Conservation (phyloP, 2,888 invertebrate species). For the Chrysina gloriosa region DNA sequence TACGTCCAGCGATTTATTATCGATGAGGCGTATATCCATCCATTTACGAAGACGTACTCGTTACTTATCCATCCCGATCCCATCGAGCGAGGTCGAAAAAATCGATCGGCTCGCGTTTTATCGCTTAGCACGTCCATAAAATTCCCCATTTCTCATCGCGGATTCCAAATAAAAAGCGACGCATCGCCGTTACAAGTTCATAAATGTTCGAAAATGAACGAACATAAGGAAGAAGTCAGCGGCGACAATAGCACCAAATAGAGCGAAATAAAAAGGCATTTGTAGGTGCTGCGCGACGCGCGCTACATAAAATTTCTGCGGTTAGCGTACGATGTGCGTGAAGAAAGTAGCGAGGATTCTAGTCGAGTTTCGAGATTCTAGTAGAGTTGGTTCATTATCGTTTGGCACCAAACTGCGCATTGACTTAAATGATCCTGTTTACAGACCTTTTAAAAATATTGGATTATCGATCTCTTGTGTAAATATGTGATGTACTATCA, state of each 20-base stretch:
- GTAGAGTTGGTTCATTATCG: too few relatives aligned
- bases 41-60: not conserved
- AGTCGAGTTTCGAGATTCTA: too few relatives aligned
- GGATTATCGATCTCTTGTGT: too few relatives aligned
- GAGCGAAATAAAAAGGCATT: conserved; percentile 10
- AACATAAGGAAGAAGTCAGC: conserved; percentile 11
- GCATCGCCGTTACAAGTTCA: not conserved
- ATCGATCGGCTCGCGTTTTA: not conserved
- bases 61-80: too few relatives aligned
- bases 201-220: not conserved
- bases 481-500: too few relatives aligned
- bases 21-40: not conserved
- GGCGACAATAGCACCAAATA: conserved; percentile 23
- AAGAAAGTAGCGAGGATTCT: too few relatives aligned
- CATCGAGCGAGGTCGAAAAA: not conserved
- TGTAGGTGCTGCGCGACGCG: conserved; percentile 6
- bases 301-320: conserved; percentile 4
- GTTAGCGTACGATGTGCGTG: too few relatives aligned
- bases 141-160: not conserved
- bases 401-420: too few relatives aligned
- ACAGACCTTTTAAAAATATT: too few relatives aligned
- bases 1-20: too few relatives aligned
- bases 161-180: not conserved
- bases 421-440: too few relatives aligned
- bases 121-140: not conserved